Percentiles rank a stretch among this genome's conserved stretches.
Conservation (phyloP, 2,113 vertebrate species). For the Scalopus aquaticus region DNA sequence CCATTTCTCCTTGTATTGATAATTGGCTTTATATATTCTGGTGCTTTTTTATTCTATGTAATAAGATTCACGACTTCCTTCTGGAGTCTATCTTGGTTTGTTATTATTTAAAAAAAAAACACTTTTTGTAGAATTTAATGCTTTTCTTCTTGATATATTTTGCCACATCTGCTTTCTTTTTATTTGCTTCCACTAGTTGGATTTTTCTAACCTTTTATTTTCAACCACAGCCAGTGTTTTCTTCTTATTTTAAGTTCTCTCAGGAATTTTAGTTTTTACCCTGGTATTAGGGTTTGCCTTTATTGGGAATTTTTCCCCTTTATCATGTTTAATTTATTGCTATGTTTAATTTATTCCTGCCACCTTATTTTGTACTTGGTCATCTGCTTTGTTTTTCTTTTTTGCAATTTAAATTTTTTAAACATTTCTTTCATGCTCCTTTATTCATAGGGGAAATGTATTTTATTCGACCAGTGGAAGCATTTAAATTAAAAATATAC, state of each 20-base stretch:
- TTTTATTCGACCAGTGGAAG: background rate
- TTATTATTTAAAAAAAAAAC: background rate
- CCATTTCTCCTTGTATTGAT: constrained; percentile 27
- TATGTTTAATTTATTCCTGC: background rate
- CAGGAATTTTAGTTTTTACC: background rate
- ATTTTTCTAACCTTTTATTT: background rate
- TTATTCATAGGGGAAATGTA: background rate
- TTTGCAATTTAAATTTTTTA: background rate
- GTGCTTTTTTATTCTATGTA: background rate
- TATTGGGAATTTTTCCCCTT: background rate
- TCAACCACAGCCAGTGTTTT: background rate
- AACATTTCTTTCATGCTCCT: background rate
- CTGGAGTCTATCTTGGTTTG: background rate
- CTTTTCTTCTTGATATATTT: background rate
- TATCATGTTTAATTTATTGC: no score
- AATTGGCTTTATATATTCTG: background rate
- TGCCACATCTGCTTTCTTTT: background rate
- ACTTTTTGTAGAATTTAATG: background rate
- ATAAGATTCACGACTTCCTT: background rate
- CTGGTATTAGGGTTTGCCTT: background rate
- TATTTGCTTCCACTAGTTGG: background rate
- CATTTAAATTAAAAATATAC: background rate
- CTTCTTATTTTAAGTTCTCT: background rate
- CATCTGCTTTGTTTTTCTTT: background rate
- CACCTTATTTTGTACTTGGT: constrained; percentile 30